Conservation (phyloP, 64 coral and sea anemone genomes). For the Trachythela sp. region DNA sequence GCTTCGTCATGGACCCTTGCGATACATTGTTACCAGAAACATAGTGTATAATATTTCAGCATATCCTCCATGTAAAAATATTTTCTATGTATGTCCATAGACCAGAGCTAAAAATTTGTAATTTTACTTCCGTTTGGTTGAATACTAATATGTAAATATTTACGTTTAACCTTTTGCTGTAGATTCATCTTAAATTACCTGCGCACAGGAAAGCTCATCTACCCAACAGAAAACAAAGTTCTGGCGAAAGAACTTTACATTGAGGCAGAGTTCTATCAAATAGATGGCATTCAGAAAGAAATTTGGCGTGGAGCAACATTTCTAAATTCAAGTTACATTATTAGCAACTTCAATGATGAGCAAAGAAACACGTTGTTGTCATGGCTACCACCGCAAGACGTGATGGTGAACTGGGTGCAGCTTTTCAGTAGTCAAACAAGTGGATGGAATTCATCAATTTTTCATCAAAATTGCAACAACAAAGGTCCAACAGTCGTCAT, state of each 20-base stretch:
- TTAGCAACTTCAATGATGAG: not conserved
- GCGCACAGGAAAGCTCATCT: constrained; percentile 25
- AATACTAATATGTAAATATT: no score
- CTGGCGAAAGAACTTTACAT: not conserved
- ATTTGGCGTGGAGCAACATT: not conserved
- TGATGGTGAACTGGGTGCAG: constrained; percentile 1
- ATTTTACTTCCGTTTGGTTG: no score
- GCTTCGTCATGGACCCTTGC: no score
- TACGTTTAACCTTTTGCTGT: no score
- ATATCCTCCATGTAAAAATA: no score
- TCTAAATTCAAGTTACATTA: not conserved
- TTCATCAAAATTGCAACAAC: not conserved
- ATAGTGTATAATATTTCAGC: no score
- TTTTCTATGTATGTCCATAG: no score
- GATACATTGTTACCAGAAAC: no score
- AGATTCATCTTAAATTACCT: constrained; percentile 58
- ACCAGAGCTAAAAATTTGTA: no score
- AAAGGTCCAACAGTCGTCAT: not conserved
- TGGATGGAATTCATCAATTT: not conserved
- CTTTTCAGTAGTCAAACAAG: not conserved
- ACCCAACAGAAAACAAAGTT: constrained; percentile 27
- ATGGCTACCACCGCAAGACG: not conserved
- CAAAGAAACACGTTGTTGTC: not conserved
- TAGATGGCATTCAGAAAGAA: constrained; percentile 16
- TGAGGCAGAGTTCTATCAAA: constrained; percentile 57